A percentile compares a stretch with the other conserved stretches of the same genome.
Conservation (phyloP, 2,113 vertebrate species). For the Gymnocephalus cernua region DNA sequence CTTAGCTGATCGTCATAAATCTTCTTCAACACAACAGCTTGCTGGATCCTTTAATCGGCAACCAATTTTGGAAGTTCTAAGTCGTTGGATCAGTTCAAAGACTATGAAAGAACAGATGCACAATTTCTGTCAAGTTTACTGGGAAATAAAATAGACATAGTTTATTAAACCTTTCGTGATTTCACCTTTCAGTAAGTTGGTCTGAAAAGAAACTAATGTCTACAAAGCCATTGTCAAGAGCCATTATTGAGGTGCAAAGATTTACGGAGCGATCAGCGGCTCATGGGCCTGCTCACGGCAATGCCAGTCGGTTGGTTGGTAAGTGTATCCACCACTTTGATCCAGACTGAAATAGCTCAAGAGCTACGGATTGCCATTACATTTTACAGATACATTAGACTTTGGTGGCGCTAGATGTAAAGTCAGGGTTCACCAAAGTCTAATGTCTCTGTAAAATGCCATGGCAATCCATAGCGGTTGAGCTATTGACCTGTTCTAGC, state of each 20-base stretch:
- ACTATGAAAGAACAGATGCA: not conserved
- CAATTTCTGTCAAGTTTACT: not conserved
- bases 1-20: no score
- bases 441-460: no score
- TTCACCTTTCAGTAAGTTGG: not conserved
- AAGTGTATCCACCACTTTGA: not conserved
- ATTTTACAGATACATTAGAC: not conserved
- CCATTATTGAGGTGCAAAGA: no score
- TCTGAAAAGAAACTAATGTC: not conserved
- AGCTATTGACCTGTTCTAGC: no score
- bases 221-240: not conserved
- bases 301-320: no score
- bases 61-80: not conserved
- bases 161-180: not conserved
- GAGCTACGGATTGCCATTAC: not conserved
- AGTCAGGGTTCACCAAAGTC: no score
- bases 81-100: not conserved
- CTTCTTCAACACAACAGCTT: no score
- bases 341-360: not conserved
- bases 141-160: not conserved
- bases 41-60: no score
- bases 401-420: not conserved
- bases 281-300: no score
- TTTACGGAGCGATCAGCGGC: no score
- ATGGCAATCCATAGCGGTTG: no score